Percentiles rank a stretch among this genome's conserved stretches.
Evolutionary conservation across 2,113 vertebrate genomes (phyloP).

Genomic region (Fregetta grallaria): DNA sequence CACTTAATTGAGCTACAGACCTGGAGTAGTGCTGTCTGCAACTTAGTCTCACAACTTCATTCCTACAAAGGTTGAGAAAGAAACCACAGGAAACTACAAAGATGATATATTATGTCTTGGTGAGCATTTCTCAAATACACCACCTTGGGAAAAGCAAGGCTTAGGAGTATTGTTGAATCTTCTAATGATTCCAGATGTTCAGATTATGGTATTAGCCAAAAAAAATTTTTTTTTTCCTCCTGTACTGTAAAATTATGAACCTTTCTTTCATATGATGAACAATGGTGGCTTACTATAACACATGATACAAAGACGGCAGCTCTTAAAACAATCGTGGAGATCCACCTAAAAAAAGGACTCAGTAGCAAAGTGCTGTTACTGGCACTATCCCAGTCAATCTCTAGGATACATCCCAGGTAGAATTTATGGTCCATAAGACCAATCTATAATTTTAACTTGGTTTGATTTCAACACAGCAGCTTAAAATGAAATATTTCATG

Average conservation of each 20-base stretch:
- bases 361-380: neutral
- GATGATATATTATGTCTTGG: neutral
- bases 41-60: neutral
- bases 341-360: neutral
- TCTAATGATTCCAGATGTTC: neutral
- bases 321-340: neutral
- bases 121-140: neutral
- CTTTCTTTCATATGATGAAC: neutral
- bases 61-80: neutral
- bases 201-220: neutral
- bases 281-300: neutral
- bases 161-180: neutral
- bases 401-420: fast-evolving
- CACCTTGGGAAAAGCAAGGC: neutral
- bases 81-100: neutral
- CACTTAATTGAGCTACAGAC: neutral
- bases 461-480: neutral
- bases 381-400: neutral
- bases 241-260: neutral
- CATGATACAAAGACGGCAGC: neutral
- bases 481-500: neutral
- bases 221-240: neutral
- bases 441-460: neutral
- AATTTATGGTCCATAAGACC: neutral
- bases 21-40: neutral